Percentiles rank a stretch among this genome's conserved stretches.
phyloP scores from a whole-genome alignment of 2,888 invertebrate genomes.

The Drosophila longiperda region DNA sequence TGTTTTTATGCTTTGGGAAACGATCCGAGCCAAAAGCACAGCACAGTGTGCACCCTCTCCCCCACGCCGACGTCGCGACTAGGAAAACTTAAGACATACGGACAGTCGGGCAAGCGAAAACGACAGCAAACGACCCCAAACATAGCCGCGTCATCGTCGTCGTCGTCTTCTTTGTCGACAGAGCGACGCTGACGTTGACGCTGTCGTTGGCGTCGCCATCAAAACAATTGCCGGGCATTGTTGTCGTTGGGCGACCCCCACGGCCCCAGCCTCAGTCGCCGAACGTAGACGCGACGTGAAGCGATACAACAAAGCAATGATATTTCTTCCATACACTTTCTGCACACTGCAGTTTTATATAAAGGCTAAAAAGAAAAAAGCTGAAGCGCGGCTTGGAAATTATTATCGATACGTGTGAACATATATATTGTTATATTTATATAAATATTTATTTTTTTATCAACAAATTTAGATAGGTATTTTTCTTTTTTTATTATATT shows the following conservation, averaged over 20 bases:
- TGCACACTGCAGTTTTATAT: not conserved
- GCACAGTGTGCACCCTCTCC: conserved; percentile 11
- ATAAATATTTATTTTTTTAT: not conserved
- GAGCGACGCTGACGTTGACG: conserved; percentile 29
- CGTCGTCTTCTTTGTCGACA: conserved; percentile 42
- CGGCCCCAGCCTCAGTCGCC: conserved; percentile 23
- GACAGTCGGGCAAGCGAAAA: conserved; percentile 29
- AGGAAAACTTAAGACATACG: conserved; percentile 22
- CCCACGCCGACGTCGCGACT: conserved; percentile 7
- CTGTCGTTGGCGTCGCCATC: conserved; percentile 47
- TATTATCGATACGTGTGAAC: not conserved
- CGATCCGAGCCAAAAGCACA: conserved; percentile 60
- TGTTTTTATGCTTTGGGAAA: conserved; percentile 62
- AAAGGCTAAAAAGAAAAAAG: not conserved
- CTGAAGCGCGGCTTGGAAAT: not conserved
- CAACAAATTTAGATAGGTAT: not conserved
- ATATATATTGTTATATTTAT: not conserved
- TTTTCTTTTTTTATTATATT: conserved; percentile 1
- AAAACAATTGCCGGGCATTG: conserved; percentile 74
- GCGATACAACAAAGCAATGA: conserved; percentile 19
- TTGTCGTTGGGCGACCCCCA: conserved; percentile 63
- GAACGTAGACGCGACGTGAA: conserved; percentile 13
- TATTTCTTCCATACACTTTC: conserved; percentile 39
- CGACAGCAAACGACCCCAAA: conserved; percentile 56
- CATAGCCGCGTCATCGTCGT: conserved; percentile 61